A percentile compares a stretch with the other conserved stretches of the same genome.
Evolutionary conservation across 2,888 invertebrate genomes (phyloP).

Genomic region (Panopea generosa): DNA sequence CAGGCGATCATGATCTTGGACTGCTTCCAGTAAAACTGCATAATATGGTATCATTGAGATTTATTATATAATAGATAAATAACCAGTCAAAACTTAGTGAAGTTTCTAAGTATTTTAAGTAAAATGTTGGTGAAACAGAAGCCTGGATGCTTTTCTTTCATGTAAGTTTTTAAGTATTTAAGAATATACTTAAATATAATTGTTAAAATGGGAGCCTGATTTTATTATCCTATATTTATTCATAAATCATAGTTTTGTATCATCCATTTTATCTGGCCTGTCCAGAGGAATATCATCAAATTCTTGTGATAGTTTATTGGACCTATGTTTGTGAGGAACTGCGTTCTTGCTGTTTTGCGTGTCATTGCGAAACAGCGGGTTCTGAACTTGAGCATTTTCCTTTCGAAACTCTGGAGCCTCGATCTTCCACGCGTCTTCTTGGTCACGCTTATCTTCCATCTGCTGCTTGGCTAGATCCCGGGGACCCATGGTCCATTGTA

Average conservation of each 20-base stretch:
- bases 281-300: conserved; percentile 17
- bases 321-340: conserved; percentile 1
- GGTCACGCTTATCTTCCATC: conserved; percentile 28
- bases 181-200: no score
- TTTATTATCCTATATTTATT: no score
- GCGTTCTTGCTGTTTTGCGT: conserved; percentile 23
- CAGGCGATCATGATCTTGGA: no score
- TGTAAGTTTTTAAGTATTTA: no score
- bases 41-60: no score
- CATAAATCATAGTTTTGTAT: neutral
- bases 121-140: no score
- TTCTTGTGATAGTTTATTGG: neutral
- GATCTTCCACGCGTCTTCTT: conserved; percentile 56
- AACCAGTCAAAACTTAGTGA: no score
- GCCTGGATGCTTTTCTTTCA: no score
- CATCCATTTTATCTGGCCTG: neutral
- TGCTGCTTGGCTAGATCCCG: conserved; percentile 43
- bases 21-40: no score
- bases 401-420: conserved; percentile 72
- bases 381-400: conserved; percentile 64
- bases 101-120: no score
- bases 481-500: conserved; percentile 71
- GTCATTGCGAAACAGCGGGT: conserved; percentile 67
- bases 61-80: no score
- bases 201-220: no score